A percentile compares a stretch with the other conserved stretches of the same genome.
Evolutionary conservation across 1,140 invertebrate species (phyloP).

Genomic region (Drosophila equinoxialis): DNA sequence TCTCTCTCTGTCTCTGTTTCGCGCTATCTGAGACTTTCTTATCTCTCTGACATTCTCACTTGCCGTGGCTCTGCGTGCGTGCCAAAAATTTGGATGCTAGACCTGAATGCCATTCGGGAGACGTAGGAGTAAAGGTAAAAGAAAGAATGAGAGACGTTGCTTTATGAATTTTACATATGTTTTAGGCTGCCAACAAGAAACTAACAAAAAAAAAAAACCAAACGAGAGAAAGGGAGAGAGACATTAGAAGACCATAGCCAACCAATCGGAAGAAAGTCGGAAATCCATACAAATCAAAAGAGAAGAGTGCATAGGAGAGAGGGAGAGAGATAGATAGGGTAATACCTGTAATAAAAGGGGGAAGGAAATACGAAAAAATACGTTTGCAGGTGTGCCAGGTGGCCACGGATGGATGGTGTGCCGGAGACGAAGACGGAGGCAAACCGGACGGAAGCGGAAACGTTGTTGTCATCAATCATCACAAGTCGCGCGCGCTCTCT

Average conservation of each 20-base stretch:
- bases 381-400: slow-evolving; percentile 48
- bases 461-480: slow-evolving; percentile 56
- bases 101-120: slow-evolving; percentile 2
- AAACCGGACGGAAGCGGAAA: not conserved
- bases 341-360: slow-evolving; percentile 10
- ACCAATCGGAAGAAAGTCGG: slow-evolving; percentile 43
- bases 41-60: slow-evolving; percentile 7
- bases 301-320: slow-evolving; percentile 17
- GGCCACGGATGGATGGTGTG: slow-evolving; percentile 24
- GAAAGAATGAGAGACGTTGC: slow-evolving; percentile 13
- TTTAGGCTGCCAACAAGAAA: slow-evolving; percentile 36
- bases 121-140: not conserved
- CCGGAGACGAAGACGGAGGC: slow-evolving; percentile 11
- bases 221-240: slow-evolving; percentile 12
- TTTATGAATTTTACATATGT: slow-evolving; percentile 63
- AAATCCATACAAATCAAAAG: slow-evolving; percentile 64
- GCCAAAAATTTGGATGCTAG: slow-evolving; percentile 21
- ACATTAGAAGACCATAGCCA: slow-evolving; percentile 16
- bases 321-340: not conserved
- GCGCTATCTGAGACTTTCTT: slow-evolving; percentile 4
- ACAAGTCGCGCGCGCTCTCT: slow-evolving; percentile 52
- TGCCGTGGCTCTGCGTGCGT: slow-evolving; percentile 29
- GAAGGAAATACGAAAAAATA: slow-evolving; percentile 15
- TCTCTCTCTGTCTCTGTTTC: not conserved
- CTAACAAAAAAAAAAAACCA: slow-evolving; percentile 22